Evolutionary conservation across 2,888 invertebrate species (phyloP), one percentile per base, ranked within the genome.

Genomic region (Neelides folsomi): DNA sequence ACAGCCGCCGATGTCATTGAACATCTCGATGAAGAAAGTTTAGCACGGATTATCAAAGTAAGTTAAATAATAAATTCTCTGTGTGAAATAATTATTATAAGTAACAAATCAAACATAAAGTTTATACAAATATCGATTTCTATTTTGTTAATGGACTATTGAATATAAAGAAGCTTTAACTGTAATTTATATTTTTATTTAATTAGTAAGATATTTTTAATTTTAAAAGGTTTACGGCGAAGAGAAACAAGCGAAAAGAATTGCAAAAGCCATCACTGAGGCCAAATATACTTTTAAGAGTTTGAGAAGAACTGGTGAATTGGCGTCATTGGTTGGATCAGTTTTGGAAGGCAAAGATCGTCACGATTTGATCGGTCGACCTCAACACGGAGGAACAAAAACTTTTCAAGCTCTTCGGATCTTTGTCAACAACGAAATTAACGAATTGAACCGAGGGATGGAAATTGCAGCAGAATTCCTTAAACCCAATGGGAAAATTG

Each of bases 401-500:
- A 82, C 88, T 0, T 95, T 95, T 72, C 82, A 92, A 74, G 94
- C 94, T 0, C 70, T 95, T 56, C 76, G 95, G 55, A 94, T 95
- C 66, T 93, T 95, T 71, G 87, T 95, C 0, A 95, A 95, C 68
- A 87, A 95, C 70, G 95, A 95, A 73, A 72, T 95, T 1, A 95
- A 95, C 69, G 93, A 95, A 75, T 77, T 95, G 1, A 87, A 93
- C 73, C 86, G 85, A 69, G 93, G 81, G 0, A 78, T 95, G 71
- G 69, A 86, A 19, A 66, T 90, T 50, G 84, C 90, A 0, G 78
- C 81, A 51, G 53, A 76, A 67, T 85, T 79, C 66, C 75, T 95
- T 18, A 86, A 85, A 72, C 71, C 79, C 0, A 79, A 81, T 37
- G 94, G 94, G 0, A 75, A 80, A 54, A 69, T 94, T 54, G 81